These are phyloP conservation scores for Rhabdophis nuchalis DNA, from an alignment of 2,797 vertebrate genomes.

Conservation along the genomic window DNA sequence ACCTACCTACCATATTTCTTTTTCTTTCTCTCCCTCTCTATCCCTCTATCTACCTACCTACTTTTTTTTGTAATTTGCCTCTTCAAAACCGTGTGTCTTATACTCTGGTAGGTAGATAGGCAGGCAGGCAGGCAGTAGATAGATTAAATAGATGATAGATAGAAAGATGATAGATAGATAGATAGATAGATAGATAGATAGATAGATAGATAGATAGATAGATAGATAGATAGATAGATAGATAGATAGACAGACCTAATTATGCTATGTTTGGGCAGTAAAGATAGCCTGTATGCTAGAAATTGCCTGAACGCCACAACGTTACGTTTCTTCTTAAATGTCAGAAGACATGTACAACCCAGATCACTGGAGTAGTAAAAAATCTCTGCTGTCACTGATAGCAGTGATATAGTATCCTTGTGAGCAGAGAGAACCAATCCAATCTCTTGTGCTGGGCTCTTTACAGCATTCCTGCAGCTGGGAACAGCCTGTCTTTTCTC, in stretches of 20 bases:
- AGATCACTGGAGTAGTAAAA: neutral
- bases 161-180: neutral
- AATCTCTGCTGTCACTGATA: neutral
- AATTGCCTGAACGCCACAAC: neutral
- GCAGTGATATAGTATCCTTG: neutral
- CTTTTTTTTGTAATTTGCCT: no score
- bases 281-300: neutral
- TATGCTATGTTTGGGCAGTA: neutral
- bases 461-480: slow-evolving; percentile 10
- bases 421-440: neutral
- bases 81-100: no score
- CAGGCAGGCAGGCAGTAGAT: no score
- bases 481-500: slow-evolving; percentile 13
- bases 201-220: neutral
- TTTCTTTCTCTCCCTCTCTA: no score
- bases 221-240: neutral
- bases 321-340: neutral
- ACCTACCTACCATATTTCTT: no score
- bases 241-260: neutral
- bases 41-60: no score
- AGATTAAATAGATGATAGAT: no score
- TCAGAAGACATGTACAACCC: neutral
- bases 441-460: neutral
- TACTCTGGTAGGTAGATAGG: no score
- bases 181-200: neutral